phyloP scores from a whole-genome alignment of 2,113 vertebrate species.

The Clupea harengus region DNA sequence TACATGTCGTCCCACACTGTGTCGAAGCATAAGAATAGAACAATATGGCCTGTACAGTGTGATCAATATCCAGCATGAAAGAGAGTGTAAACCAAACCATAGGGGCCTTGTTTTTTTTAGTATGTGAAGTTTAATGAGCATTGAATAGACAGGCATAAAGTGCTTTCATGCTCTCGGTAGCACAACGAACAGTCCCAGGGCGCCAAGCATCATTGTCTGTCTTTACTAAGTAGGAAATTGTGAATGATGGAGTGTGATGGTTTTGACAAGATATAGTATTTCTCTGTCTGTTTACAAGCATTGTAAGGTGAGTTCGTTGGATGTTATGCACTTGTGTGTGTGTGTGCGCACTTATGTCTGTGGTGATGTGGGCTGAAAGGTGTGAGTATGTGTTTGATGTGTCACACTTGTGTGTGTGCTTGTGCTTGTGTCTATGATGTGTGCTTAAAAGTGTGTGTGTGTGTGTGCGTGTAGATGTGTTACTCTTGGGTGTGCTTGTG shows the following conservation, averaged over 20 bases:
- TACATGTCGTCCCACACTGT: too few relatives aligned
- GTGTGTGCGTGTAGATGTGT: background rate
- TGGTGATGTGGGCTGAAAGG: background rate
- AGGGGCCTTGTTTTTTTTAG: background rate
- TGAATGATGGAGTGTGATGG: background rate
- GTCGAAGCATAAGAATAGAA: background rate
- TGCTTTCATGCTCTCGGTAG: background rate
- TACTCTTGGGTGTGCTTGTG: too few relatives aligned
- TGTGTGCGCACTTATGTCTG: background rate
- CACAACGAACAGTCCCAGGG: background rate
- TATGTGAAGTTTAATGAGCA: background rate
- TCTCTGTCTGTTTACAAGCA: background rate
- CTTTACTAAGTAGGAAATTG: background rate
- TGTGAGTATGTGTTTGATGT: background rate
- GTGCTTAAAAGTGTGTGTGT: background rate
- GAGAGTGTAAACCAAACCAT: background rate
- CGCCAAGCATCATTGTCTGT: background rate
- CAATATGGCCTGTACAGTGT: too few relatives aligned
- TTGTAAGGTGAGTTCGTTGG: background rate
- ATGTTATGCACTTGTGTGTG: background rate
- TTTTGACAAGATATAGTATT: background rate
- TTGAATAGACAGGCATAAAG: too few relatives aligned
- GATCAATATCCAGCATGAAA: too few relatives aligned
- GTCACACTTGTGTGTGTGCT: background rate
- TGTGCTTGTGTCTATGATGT: background rate